Base-by-base conservation (phyloP, 2,113 vertebrate species). In the Pterocles burchelli region DNA sequence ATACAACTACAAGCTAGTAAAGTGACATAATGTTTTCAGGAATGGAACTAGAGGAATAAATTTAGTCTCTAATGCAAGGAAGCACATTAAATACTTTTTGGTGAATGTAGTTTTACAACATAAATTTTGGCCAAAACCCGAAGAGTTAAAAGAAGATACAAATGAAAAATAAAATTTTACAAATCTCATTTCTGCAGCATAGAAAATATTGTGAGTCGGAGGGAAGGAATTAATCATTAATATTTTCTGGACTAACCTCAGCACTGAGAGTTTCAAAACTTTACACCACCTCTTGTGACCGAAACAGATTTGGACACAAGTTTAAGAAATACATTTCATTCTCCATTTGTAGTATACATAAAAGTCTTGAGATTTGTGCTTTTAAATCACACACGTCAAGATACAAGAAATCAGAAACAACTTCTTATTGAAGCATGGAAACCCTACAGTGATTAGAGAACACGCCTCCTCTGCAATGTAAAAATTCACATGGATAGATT, bases 161-260 rank as follows among this genome's bases (percentile, higher is more conserved):
- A 34, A 6, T 24, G 17, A 38, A 73, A 73, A 81, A 20, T 0
- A 48, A 15, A 31, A 6, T 5, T 11, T 59, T 22, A 1, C 1
- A 33, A 38, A 49, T 82, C 22, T 66, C 12, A 31, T 65, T 93
- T 77, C 59, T 72, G 70, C 7, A 88, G 28, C 43, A 57, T 11
- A 80, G 6, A 18, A 6, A 57, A 41, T 19, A 38, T 2, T 5
- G 7, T n/a, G 22, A 84, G n/a, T 80, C 51, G 45, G n/a, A 94
- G 2, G 11, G 33, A 62, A 71, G 33, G 19, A 85, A 61, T 59
- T 52, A 2, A 48, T 54, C 31, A 11, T 34, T 59, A 43, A 41
- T 52, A 24, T 57, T 80, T 71, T 36, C 45, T 34, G 71, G 36
- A 70, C 17, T 43, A 85, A 33, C 20, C 17, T 62, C 75, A 57